These are phyloP conservation scores for Microhierax caerulescens DNA, from an alignment of 2,797 vertebrate genomes.

Conservation along the genomic window DNA sequence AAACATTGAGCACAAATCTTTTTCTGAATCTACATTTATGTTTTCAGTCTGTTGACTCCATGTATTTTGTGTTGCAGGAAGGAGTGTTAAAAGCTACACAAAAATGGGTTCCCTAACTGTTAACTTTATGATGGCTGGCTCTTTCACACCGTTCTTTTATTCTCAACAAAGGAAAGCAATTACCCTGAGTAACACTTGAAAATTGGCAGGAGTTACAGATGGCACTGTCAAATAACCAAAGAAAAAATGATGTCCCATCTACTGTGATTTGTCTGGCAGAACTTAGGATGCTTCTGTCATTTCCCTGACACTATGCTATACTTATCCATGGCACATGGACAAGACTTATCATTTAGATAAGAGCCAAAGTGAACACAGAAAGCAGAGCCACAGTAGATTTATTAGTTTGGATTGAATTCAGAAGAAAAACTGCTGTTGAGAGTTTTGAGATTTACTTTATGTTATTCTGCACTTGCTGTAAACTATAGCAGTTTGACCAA, in stretches of 20 bases:
- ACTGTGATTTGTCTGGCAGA: slow-evolving; percentile 37
- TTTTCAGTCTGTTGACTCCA: background rate
- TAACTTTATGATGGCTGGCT: background rate
- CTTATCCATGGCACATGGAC: background rate
- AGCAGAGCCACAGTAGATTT: background rate
- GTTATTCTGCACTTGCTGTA: background rate
- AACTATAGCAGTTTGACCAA: background rate
- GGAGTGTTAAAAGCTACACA: background rate
- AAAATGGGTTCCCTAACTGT: background rate
- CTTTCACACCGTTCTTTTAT: background rate
- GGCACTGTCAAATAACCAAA: background rate
- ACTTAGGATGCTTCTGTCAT: background rate
- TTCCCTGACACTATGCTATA: background rate
- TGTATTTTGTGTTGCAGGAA: background rate
- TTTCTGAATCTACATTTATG: background rate
- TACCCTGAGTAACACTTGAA: background rate
- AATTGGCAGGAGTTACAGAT: slow-evolving; percentile 26
- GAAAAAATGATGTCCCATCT: slow-evolving; percentile 1
- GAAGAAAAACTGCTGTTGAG: background rate
- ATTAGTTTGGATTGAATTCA: background rate
- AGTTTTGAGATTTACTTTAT: background rate
- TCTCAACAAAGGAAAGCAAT: background rate
- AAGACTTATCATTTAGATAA: background rate
- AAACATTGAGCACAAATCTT: background rate
- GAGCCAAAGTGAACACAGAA: background rate